These are phyloP conservation scores for Passer montanus DNA, from an alignment of 2,113 vertebrate genomes.

Conservation along the genomic window DNA sequence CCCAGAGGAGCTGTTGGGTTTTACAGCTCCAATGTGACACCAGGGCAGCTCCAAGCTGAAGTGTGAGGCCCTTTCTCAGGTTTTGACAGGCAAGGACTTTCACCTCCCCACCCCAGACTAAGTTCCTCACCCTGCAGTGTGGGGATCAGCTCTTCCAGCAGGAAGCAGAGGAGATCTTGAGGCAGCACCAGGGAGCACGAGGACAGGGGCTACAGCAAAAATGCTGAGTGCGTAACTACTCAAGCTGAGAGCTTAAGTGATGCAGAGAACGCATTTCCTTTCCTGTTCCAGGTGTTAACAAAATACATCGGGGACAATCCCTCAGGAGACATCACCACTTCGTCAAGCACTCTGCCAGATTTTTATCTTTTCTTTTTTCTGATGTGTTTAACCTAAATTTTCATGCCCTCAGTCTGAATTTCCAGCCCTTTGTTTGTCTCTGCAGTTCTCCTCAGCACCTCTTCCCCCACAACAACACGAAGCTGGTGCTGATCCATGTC, in stretches of 20 bases:
- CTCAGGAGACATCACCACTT: neutral
- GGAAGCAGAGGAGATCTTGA: neutral
- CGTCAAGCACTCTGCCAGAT: neutral
- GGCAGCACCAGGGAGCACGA: neutral
- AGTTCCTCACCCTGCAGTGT: accelerated
- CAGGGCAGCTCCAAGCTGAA: neutral
- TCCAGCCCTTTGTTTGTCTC: neutral
- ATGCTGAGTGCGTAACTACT: neutral
- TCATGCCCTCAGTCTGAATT: neutral
- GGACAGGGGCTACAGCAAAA: neutral
- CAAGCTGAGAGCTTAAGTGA: neutral
- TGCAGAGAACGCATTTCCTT: neutral
- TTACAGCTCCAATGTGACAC: neutral
- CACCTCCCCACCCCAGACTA: neutral
- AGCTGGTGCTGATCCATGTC: neutral
- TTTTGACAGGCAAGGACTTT: neutral
- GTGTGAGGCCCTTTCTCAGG: neutral
- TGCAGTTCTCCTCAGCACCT: neutral
- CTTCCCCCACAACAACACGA: neutral
- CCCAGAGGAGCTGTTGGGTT: neutral
- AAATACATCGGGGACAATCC: neutral
- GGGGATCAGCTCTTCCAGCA: neutral
- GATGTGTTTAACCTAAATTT: neutral
- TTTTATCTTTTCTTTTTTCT: neutral
- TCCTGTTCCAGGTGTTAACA: neutral